Evolutionary conservation across 2,113 vertebrate species (phyloP).

Genomic region (Melanerpes formicivorus): DNA sequence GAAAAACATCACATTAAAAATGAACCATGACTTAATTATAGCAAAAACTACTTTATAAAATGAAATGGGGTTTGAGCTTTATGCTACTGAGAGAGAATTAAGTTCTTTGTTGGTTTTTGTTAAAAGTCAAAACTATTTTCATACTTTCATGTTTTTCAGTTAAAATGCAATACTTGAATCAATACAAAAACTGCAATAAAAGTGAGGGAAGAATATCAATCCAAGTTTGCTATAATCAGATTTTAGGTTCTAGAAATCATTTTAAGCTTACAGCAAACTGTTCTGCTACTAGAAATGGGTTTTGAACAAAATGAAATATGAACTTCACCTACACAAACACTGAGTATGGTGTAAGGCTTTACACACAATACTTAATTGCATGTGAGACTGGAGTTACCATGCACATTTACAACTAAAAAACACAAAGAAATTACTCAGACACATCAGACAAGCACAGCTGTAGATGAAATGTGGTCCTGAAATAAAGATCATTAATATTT

Average conservation of each 20-base stretch:
- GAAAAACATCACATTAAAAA: slow-evolving; percentile 27
- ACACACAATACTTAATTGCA: not conserved
- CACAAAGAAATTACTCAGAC: not conserved
- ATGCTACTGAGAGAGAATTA: slow-evolving; percentile 14
- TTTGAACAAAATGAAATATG: not conserved
- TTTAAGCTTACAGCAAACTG: not conserved
- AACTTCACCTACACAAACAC: not conserved
- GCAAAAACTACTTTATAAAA: slow-evolving; percentile 9
- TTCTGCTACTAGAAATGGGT: not conserved
- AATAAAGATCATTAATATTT: not conserved
- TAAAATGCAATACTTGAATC: slow-evolving; percentile 39
- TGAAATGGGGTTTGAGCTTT: slow-evolving; percentile 33
- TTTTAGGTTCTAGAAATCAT: not conserved
- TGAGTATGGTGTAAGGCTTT: not conserved
- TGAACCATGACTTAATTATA: not conserved
- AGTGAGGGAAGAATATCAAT: not conserved
- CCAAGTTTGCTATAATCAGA: not conserved
- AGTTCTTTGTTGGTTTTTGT: slow-evolving; percentile 21
- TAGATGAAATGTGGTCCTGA: not conserved
- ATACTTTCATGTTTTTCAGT: slow-evolving; percentile 51
- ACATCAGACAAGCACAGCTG: not conserved
- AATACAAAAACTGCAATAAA: not conserved
- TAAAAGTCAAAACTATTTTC: slow-evolving; percentile 59
- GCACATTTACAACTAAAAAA: not conserved
- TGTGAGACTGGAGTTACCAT: not conserved